Evolutionary conservation across 2,113 vertebrate species (phyloP), one percentile per base, ranked within the genome.

Genomic region (Dunckerocampus dactyliophorus): DNA sequence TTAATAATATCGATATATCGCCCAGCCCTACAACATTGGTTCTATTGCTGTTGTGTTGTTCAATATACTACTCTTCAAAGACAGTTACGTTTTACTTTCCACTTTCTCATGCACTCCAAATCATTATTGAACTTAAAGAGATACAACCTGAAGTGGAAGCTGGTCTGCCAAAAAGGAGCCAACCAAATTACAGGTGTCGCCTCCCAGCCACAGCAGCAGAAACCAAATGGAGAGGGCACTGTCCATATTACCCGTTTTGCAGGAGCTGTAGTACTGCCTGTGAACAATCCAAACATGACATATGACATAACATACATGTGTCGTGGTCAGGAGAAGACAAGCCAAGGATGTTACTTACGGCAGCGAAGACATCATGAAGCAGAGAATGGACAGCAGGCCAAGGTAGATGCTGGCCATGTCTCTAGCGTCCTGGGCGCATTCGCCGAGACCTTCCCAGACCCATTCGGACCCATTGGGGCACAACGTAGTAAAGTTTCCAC

Each of bases 81-180:
- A 39, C 2, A 39, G 5, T 9, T 37, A 39, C 10, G 37, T 39
- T 9, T 39, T 39, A 9, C 34, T 37, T 6, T 14, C 2, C 4
- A 43, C 13, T 43, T 43, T 43, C 39, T 43, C 12, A 43, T 43
- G 39, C 39, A 4, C 12, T 43, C 13, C 13, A 14, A 43, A 43
- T 39, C 39, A 14, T 43, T 0, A 43, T 3, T 12, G 2, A 43
- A 43, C 0, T 13, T 14, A 9, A 43, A 43, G 14, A 14, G 7
- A 3, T 14, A 43, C 13, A 75, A 99, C 97, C 95, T 99, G 97
- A 62, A 99, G 89, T 0, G 96, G 95, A 67, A 98, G 88, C 80
- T 99, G 97, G 31, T 98, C 72, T 0, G 97, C 95, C 53, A 98
- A 88, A 82, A 94, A 95, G 15, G 95, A 97, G 6, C 97, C 97